These are phyloP conservation scores for Gallinago jamesoni DNA, from an alignment of 2,113 vertebrate species.

Conservation along the genomic window DNA sequence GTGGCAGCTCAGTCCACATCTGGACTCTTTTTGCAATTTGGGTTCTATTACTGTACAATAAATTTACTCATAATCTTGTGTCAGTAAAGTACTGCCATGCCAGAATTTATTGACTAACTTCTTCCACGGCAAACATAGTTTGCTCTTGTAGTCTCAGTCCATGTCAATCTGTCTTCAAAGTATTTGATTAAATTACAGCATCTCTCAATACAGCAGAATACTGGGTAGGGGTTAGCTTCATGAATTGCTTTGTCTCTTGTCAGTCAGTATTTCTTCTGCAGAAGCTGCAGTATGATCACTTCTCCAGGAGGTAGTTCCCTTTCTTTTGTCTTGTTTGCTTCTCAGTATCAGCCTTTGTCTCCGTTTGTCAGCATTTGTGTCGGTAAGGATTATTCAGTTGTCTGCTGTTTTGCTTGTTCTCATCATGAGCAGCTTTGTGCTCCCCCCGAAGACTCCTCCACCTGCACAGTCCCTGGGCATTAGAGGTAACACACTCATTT, in stretches of 20 bases:
- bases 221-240: background rate
- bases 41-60: background rate
- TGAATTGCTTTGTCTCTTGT: background rate
- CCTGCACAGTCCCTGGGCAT: background rate
- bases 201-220: background rate
- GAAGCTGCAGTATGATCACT: background rate
- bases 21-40: background rate
- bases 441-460: slow-evolving; percentile 29
- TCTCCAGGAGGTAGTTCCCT: background rate
- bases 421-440: background rate
- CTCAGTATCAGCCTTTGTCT: slow-evolving; percentile 38
- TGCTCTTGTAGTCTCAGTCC: background rate
- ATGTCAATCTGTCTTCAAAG: background rate
- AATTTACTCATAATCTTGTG: background rate
- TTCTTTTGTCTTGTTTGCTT: background rate
- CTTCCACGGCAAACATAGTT: background rate
- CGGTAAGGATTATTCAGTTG: slow-evolving; percentile 1
- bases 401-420: background rate
- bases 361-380: background rate
- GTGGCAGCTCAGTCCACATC: background rate
- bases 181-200: background rate
- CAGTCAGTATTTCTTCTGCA: background rate
- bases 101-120: background rate
- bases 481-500: background rate
- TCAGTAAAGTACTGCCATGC: background rate